Evolutionary conservation across 2,113 vertebrate species (phyloP).

Genomic region (Alethe castanea): DNA sequence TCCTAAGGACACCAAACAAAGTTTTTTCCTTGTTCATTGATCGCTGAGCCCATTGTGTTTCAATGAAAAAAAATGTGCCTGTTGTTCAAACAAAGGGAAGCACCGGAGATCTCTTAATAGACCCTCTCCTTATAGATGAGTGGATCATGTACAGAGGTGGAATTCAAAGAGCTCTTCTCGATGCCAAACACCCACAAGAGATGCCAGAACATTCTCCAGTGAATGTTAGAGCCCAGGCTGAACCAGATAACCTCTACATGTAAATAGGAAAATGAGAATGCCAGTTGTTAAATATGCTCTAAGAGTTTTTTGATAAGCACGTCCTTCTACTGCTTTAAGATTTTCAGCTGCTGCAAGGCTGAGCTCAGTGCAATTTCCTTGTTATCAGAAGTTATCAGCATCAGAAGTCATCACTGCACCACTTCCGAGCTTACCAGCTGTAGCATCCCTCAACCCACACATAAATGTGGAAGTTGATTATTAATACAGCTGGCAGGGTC

Average conservation of each 20-base stretch:
- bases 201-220: neutral
- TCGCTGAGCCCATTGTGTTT: neutral
- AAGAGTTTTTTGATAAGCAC: neutral
- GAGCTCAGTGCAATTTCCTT: neutral
- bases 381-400: neutral
- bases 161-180: neutral
- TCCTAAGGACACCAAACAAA: neutral
- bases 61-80: neutral
- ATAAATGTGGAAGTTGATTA: neutral
- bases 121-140: neutral
- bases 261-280: neutral
- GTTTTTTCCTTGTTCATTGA: conserved; percentile 10
- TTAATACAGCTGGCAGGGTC: neutral
- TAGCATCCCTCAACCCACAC: conserved; percentile 28
- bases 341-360: neutral
- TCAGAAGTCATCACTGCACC: neutral
- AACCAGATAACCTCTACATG: neutral
- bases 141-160: neutral
- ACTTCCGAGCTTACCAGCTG: neutral
- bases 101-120: neutral
- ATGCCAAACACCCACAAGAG: neutral
- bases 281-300: neutral
- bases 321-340: neutral
- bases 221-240: neutral
- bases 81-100: conserved; percentile 26